Evolutionary conservation across 2,888 invertebrate species (phyloP), one percentile per base, ranked within the genome.

Genomic region (Buathra laborator): DNA sequence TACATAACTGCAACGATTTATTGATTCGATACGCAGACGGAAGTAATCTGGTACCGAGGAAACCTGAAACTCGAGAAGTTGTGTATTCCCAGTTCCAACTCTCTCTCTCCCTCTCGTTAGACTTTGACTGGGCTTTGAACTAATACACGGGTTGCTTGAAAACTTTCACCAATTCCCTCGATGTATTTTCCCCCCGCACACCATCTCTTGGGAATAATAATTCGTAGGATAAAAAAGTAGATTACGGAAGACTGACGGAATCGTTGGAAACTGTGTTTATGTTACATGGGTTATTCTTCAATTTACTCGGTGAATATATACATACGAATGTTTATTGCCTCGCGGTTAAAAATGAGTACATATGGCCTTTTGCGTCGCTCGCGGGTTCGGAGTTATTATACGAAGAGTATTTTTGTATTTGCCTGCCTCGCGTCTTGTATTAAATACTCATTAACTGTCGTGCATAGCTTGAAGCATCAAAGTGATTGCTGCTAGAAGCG

Each of bases 371-470:
- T 14, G 9, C 32, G 48, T 59, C 16, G 32, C 32, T 75, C 75
- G 46, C 43, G 64, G 14, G 14, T 83, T 19, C 43, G 43, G 51
- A 68, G 62, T 78, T 78, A 74, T 68, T 62, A 68, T 24, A 19
- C 37, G 37, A 0, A 37, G 37, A 59, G 14, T 24, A 72, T 46
- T 66, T 56, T 24, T 59, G 64, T 19, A 62, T 37, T 32, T 53
- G 10, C 29, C 19, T 62, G 24, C 53, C 37, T 74, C 32, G 29
- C 53, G 24, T 78, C 66, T 16, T 64, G 74, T 64, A 83, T 83
- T 83, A 83, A 79, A 79, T 79, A 79, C 74, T 79, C 79, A 79
- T 83, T 75, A 75, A 75, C 72, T 68, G 74, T 29, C 29, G 71
- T 37, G 5, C 19, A 32, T 32, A 62, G 67, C 77, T 72, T 51